A percentile compares a stretch with the other conserved stretches of the same genome.
Evolutionary conservation across 2,888 invertebrate genomes (phyloP).

Genomic region (Bimastos eiseni): DNA sequence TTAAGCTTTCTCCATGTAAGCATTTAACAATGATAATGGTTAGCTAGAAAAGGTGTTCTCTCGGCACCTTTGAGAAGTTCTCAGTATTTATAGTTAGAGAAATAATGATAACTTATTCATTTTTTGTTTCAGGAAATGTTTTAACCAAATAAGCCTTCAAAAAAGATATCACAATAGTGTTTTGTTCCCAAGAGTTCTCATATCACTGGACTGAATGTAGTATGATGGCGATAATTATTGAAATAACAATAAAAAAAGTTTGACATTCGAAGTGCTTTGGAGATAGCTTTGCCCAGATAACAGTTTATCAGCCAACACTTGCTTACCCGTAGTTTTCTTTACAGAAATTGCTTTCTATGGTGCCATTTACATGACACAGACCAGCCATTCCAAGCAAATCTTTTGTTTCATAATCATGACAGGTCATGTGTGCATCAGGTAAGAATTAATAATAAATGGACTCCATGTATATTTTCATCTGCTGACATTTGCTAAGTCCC

Average conservation of each 20-base stretch:
- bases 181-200: not conserved
- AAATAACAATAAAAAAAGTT: not conserved
- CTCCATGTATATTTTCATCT: not conserved
- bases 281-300: not conserved
- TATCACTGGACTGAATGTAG: not conserved
- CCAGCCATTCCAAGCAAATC: not conserved
- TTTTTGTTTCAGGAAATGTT: constrained; percentile 18
- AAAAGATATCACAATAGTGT: not conserved
- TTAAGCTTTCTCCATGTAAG: too few relatives aligned
- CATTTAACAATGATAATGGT: not conserved
- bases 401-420: not conserved
- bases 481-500: too few relatives aligned
- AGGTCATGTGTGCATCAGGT: not conserved
- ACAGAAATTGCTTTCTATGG: not conserved
- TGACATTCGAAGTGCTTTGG: not conserved
- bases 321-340: not conserved
- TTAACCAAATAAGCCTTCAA: not conserved
- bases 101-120: not conserved
- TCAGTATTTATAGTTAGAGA: not conserved
- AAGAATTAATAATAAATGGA: not conserved
- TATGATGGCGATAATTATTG: not conserved
- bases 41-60: not conserved
- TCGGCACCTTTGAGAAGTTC: not conserved
- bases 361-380: too few relatives aligned
- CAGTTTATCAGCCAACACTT: not conserved